phyloP scores from a whole-genome alignment of 1,140 invertebrate species.

The Alviniconcha marisindica region DNA sequence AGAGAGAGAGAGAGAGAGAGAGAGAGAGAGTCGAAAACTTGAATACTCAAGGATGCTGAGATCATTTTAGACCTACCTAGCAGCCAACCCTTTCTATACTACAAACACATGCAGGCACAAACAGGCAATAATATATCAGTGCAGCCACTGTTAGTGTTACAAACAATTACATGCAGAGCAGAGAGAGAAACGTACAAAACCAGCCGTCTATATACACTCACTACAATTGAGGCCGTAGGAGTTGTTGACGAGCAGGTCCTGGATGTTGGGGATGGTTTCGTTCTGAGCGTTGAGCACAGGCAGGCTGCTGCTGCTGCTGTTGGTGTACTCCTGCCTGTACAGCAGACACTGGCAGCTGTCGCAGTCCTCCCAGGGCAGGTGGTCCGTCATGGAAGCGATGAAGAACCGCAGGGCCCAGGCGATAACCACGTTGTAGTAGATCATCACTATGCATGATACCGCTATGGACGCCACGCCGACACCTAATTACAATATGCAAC shows the following conservation, averaged over 20 bases:
- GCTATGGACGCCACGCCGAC: slow-evolving; percentile 85
- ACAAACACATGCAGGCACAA: no score
- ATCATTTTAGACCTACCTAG: no score
- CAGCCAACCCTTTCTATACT: no score
- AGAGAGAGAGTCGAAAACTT: no score
- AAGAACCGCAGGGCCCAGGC: slow-evolving; percentile 75
- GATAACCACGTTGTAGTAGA: slow-evolving; percentile 78
- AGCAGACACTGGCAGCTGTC: slow-evolving; percentile 66
- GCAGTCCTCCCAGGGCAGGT: slow-evolving; percentile 77
- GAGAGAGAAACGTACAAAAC: no score
- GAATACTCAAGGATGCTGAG: no score
- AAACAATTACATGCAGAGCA: no score
- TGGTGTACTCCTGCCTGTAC: slow-evolving; percentile 13
- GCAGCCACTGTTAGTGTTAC: no score
- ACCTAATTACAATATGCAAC: no score
- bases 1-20: no score
- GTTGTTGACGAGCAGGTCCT: slow-evolving; percentile 36
- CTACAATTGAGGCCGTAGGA: slow-evolving; percentile 45
- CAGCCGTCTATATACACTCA: slow-evolving; percentile 41
- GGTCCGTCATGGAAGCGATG: slow-evolving; percentile 70
- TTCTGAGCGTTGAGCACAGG: not conserved
- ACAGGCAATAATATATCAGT: no score
- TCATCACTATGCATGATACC: slow-evolving; percentile 70
- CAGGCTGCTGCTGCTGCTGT: not conserved
- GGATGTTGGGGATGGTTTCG: not conserved